A percentile compares a stretch with the other conserved stretches of the same genome.
These are phyloP conservation scores for Drosophila nr. medialis DNA, from an alignment of 2,888 invertebrate species.

Conservation along the genomic window DNA sequence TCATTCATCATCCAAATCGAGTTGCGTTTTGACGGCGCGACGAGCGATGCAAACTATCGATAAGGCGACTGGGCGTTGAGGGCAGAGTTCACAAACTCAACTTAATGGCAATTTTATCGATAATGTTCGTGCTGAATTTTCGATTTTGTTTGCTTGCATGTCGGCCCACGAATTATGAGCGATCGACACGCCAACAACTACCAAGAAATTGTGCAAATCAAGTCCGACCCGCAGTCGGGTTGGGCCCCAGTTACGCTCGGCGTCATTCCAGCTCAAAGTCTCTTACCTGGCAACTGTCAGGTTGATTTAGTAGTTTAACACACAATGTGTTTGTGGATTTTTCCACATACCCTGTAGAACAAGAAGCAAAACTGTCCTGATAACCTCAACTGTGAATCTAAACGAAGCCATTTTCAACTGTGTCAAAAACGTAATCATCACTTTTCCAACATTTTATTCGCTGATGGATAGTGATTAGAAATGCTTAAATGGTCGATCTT, in stretches of 20 bases:
- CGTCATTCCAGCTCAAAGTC: conserved; percentile 35
- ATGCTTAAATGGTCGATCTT: neutral
- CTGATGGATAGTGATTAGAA: neutral
- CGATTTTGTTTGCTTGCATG: conserved; percentile 80
- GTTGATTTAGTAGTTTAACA: conserved; percentile 75
- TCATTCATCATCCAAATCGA: conserved; percentile 81
- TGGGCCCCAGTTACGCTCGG: conserved; percentile 13
- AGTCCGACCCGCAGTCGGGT: conserved; percentile 28
- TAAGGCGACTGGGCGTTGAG: conserved; percentile 60
- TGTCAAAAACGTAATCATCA: neutral
- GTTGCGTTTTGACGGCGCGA: conserved; percentile 69
- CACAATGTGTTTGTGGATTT: conserved; percentile 79
- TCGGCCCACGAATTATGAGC: conserved; percentile 74
- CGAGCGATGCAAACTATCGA: conserved; percentile 78
- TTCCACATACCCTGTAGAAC: conserved; percentile 21
- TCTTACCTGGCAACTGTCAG: conserved; percentile 9
- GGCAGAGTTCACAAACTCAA: conserved; percentile 52
- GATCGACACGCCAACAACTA: conserved; percentile 77
- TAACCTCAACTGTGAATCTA: neutral
- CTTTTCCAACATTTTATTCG: neutral
- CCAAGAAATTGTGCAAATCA: conserved; percentile 75
- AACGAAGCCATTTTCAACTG: neutral
- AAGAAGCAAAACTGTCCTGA: neutral
- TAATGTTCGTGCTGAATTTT: conserved; percentile 82
- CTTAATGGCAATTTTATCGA: conserved; percentile 83